Conservation (phyloP, 2,888 invertebrate species). For the Congeria kusceri region DNA sequence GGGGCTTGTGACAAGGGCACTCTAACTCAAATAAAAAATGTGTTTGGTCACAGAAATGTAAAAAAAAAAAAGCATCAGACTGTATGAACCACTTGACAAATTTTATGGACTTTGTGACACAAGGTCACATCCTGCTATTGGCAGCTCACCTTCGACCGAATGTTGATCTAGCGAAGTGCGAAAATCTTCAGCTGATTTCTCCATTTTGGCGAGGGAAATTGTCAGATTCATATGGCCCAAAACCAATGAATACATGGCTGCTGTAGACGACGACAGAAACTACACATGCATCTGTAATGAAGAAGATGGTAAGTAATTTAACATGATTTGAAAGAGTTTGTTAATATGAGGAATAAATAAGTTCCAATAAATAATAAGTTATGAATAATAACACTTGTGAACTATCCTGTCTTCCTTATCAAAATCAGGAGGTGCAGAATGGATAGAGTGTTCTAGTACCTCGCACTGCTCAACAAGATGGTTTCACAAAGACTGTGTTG, state of each 20-base stretch:
- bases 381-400: too few relatives aligned
- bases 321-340: background rate
- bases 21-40: slow-evolving; percentile 44
- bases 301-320: slow-evolving; percentile 10
- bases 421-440: slow-evolving; percentile 13
- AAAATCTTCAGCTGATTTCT: background rate
- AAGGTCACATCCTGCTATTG: slow-evolving; percentile 17
- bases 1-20: slow-evolving; percentile 33
- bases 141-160: background rate
- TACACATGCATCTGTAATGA: slow-evolving; percentile 17
- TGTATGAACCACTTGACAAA: slow-evolving; percentile 33
- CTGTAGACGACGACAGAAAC: background rate
- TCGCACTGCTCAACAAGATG: background rate
- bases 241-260: background rate
- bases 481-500: slow-evolving; percentile 18
- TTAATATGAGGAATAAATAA: too few relatives aligned
- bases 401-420: background rate
- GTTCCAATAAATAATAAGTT: background rate
- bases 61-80: slow-evolving; percentile 29
- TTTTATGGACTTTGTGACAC: slow-evolving; percentile 43
- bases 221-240: slow-evolving; percentile 6
- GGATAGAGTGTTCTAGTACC: slow-evolving; percentile 15
- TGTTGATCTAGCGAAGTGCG: background rate
- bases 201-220: background rate
- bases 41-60: slow-evolving; percentile 38